phyloP scores from a whole-genome alignment of 2,888 invertebrate species.

The Desoria tigrina region DNA sequence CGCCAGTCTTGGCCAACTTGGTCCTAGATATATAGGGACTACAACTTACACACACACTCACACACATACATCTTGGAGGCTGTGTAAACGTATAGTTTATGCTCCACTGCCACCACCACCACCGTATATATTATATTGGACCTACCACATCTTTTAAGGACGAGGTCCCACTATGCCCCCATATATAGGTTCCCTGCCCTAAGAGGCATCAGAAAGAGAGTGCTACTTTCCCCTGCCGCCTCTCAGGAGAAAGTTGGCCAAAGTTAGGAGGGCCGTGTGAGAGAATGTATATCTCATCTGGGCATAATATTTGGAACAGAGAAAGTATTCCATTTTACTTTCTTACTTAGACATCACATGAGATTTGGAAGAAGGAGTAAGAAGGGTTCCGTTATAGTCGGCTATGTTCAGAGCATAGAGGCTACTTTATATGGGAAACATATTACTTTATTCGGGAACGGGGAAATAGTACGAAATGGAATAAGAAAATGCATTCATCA shows the following conservation, averaged over 20 bases:
- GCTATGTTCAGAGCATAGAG: no score
- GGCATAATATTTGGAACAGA: constrained; percentile 6
- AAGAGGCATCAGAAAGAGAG: no score
- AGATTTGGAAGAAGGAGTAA: no score
- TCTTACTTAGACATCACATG: constrained; percentile 4
- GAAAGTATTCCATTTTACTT: background rate
- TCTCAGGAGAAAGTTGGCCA: no score
- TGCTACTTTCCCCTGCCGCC: no score
- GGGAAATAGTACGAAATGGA: constrained; percentile 12
- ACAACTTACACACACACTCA: no score
- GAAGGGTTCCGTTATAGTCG: no score
- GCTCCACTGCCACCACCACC: background rate
- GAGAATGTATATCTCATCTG: constrained; percentile 7
- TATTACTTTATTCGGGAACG: background rate
- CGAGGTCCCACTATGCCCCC: background rate
- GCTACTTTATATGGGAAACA: no score
- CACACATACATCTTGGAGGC: background rate
- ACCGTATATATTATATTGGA: no score
- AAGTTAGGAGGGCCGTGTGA: background rate
- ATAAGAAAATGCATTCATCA: constrained; percentile 33
- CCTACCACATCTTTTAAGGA: no score
- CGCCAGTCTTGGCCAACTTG: constrained; percentile 16
- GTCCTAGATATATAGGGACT: no score
- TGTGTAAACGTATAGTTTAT: background rate
- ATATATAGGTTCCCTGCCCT: background rate